Percentiles rank a stretch among this genome's conserved stretches.
phyloP scores from a whole-genome alignment of 2,797 vertebrate genomes.

The Ctenosaura bakeri region DNA sequence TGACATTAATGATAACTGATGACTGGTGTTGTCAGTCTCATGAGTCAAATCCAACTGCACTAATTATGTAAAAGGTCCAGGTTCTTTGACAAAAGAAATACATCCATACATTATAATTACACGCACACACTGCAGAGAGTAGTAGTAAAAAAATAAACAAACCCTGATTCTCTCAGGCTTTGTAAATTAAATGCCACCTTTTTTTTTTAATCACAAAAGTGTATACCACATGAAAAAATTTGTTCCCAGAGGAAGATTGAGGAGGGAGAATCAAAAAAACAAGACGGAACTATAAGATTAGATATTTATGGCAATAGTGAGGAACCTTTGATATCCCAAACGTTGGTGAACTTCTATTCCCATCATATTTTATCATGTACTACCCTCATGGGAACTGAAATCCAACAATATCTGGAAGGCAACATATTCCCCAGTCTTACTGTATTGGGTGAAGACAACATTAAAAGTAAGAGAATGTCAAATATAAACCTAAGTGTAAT shows the following conservation, averaged over 20 bases:
- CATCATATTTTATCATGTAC: not conserved
- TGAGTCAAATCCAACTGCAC: not conserved
- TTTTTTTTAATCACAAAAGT: not conserved
- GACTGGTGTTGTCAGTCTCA: not conserved
- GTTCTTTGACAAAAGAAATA: conserved; percentile 3
- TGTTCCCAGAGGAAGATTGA: not conserved
- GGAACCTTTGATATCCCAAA: not conserved
- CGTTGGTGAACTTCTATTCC: not conserved
- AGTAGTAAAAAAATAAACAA: not conserved
- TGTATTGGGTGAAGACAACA: not conserved
- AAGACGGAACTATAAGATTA: not conserved
- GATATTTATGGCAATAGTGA: not conserved
- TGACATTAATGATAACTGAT: not conserved
- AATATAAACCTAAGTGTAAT: not conserved
- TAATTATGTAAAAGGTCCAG: not conserved
- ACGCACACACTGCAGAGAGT: not conserved
- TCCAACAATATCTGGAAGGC: not conserved
- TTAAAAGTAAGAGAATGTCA: not conserved
- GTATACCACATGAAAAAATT: not conserved
- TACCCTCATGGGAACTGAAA: not conserved
- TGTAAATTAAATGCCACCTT: not conserved
- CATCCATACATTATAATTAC: not conserved
- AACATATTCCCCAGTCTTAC: not conserved
- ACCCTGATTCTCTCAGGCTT: not conserved
- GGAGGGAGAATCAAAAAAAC: not conserved